Conservation (phyloP, 2,113 vertebrate species). For the Prunella himalayana region DNA sequence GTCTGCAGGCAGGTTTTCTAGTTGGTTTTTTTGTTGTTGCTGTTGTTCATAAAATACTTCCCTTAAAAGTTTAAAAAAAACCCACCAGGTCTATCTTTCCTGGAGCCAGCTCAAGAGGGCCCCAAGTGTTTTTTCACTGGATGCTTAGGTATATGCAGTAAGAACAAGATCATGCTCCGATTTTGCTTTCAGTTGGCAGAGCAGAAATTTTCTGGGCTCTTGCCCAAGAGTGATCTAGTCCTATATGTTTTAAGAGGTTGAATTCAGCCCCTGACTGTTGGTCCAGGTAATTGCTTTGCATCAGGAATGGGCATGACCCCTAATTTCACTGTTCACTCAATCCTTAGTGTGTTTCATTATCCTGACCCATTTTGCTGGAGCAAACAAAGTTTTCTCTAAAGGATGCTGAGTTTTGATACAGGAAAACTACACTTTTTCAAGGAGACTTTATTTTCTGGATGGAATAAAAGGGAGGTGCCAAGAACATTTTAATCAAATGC, state of each 20-base stretch:
- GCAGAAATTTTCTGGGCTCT: neutral
- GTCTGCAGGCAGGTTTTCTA: neutral
- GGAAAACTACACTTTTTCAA: neutral
- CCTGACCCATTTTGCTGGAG: neutral
- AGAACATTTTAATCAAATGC: constrained; percentile 54
- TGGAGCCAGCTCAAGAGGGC: neutral
- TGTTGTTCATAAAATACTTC: neutral
- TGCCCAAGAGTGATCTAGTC: neutral
- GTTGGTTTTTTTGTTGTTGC: neutral
- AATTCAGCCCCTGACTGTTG: neutral
- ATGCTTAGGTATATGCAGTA: neutral
- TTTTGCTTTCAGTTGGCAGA: neutral
- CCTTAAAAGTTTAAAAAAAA: neutral
- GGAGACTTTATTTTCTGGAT: constrained; percentile 7
- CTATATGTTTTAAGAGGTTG: neutral
- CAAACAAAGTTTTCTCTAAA: neutral
- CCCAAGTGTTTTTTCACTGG: neutral
- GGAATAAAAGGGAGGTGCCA: neutral
- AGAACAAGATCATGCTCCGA: neutral
- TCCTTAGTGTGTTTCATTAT: neutral
- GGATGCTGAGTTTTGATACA: neutral
- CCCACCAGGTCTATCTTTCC: neutral
- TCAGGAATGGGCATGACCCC: neutral
- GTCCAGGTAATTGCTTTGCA: neutral
- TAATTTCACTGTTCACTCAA: neutral